These are phyloP conservation scores for Takifugu bimaculatus DNA, from an alignment of 2,113 vertebrate species.

Conservation along the genomic window DNA sequence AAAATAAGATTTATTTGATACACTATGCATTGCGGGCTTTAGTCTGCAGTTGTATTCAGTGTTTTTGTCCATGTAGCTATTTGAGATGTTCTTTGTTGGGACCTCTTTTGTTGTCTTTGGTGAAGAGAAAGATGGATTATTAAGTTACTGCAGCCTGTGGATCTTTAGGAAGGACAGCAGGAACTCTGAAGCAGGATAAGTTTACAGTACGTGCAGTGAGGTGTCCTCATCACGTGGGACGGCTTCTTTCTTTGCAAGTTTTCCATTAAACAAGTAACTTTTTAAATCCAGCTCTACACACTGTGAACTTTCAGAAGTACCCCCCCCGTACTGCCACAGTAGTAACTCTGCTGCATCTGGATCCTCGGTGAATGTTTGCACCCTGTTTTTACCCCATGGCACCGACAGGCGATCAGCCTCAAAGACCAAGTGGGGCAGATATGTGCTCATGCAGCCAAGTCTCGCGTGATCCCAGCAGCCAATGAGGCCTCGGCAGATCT, in stretches of 20 bases:
- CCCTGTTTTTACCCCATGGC: slow-evolving; percentile 61
- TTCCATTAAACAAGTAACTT: not conserved
- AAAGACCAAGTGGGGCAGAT: slow-evolving; percentile 65
- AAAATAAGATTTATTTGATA: too few relatives aligned
- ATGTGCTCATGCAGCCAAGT: slow-evolving; percentile 38
- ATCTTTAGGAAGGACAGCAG: slow-evolving; percentile 23
- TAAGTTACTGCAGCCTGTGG: slow-evolving; percentile 23
- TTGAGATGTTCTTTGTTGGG: slow-evolving; percentile 36
- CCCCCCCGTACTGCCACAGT: not conserved
- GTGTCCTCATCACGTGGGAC: not conserved
- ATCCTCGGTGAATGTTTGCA: slow-evolving; percentile 43
- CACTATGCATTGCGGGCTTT: too few relatives aligned
- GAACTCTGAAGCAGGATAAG: slow-evolving; percentile 25
- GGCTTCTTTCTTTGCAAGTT: not conserved
- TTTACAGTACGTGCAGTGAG: slow-evolving; percentile 23
- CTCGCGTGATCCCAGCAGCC: slow-evolving; percentile 65
- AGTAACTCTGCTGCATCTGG: not conserved
- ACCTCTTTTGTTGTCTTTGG: slow-evolving; percentile 58
- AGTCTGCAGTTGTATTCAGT: too few relatives aligned
- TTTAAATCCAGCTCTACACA: too few relatives aligned
- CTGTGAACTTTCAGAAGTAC: slow-evolving; percentile 5
- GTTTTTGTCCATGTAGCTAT: too few relatives aligned
- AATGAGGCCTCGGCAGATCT: slow-evolving; percentile 63
- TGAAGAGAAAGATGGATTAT: slow-evolving; percentile 46
- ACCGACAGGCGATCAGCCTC: slow-evolving; percentile 64